Conservation (phyloP, 2,113 vertebrate species). For the Chlorodrepanis virens region DNA sequence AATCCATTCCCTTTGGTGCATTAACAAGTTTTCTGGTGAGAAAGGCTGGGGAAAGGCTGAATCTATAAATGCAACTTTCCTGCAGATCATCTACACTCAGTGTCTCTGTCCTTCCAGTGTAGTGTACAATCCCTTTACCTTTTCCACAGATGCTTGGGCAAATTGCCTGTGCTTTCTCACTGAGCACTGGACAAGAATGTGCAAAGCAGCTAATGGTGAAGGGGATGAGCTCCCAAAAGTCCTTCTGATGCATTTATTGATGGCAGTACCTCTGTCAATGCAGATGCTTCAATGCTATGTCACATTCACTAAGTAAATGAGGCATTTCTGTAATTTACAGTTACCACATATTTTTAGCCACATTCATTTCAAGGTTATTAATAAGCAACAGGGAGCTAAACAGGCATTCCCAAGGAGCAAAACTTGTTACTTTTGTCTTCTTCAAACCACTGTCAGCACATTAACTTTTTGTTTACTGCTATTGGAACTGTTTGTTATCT, state of each 20-base stretch:
- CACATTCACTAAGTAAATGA: neutral
- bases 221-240: neutral
- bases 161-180: neutral
- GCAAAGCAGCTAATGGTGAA: neutral
- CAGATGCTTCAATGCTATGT: neutral
- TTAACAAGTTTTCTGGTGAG: neutral
- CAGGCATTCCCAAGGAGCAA: neutral
- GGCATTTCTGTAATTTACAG: neutral
- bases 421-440: neutral
- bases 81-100: neutral
- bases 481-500: constrained; percentile 19
- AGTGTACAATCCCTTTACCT: neutral
- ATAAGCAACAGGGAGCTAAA: neutral
- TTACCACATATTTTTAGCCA: neutral
- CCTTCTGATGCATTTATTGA: neutral
- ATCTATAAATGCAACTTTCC: neutral
- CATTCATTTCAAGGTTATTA: constrained; percentile 3
- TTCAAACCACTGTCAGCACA: neutral
- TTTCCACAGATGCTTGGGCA: neutral
- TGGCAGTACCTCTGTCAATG: neutral
- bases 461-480: constrained; percentile 4
- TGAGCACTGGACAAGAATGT: neutral
- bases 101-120: neutral
- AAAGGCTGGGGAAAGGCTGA: neutral
- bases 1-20: neutral